Evolutionary conservation across 2,113 vertebrate genomes (phyloP).

Genomic region (Halichoeres trimaculatus): DNA sequence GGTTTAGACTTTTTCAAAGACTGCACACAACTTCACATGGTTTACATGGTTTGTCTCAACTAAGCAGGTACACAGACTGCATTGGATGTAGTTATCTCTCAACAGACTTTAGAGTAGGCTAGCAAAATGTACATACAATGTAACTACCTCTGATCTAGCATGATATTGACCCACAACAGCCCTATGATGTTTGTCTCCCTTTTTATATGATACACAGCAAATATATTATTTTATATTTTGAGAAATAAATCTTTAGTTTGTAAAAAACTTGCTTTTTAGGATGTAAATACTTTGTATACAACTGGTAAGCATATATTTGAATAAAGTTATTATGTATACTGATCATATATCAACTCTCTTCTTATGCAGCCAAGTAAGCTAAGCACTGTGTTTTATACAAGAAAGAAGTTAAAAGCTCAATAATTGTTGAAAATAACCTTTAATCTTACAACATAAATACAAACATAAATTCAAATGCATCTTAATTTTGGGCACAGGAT

Average conservation of each 20-base stretch:
- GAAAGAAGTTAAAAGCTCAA: neutral
- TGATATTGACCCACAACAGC: conserved; percentile 78
- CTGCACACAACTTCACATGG: conserved; percentile 44
- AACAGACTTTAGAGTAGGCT: conserved; percentile 73
- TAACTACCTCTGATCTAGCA: conserved; percentile 88
- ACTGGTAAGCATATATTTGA: conserved; percentile 78
- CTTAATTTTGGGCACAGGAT: conserved; percentile 1
- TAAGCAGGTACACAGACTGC: conserved; percentile 54
- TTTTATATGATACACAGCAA: conserved; percentile 81
- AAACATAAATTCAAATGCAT: conserved; percentile 15
- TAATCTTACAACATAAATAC: conserved; percentile 43
- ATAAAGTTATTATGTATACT: conserved; percentile 82
- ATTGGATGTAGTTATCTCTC: conserved; percentile 65
- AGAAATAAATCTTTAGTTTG: conserved; percentile 80
- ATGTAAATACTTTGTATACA: conserved; percentile 87
- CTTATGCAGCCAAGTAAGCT: neutral
- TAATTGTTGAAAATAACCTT: conserved; percentile 5
- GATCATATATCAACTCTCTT: conserved; percentile 25
- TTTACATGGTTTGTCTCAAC: conserved; percentile 64
- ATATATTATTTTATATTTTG: conserved; percentile 81
- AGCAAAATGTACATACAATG: conserved; percentile 82
- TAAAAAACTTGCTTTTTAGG: conserved; percentile 80
- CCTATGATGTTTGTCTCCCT: conserved; percentile 75
- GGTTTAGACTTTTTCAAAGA: conserved; percentile 17
- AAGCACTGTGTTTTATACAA: neutral